Evolutionary conservation across 1,140 invertebrate genomes (phyloP).

Genomic region (Euwallacea similis): DNA sequence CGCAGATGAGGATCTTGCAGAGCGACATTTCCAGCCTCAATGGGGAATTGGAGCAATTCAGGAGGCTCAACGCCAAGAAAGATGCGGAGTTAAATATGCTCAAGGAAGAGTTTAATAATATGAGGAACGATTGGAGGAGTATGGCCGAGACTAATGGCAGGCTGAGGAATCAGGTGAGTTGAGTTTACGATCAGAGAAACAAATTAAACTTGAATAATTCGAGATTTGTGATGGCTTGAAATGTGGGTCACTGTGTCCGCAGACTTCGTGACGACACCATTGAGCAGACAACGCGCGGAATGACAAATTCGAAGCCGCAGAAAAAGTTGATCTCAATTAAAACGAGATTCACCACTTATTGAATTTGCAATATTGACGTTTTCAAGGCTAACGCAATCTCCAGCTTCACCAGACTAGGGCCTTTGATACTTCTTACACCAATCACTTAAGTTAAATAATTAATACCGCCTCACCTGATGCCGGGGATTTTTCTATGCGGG

Average conservation of each 20-base stretch:
- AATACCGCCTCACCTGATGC: too few species aligned
- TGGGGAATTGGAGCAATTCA: conserved; percentile 46
- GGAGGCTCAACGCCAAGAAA: conserved; percentile 47
- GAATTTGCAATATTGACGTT: too few species aligned
- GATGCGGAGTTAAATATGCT: conserved; percentile 47
- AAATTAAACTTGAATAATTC: conserved; percentile 1
- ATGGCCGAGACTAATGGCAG: conserved; percentile 48
- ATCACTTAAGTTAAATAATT: too few species aligned
- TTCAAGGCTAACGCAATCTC: too few species aligned
- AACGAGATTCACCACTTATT: too few species aligned
- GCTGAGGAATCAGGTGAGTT: conserved; percentile 51
- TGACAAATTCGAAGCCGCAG: neutral
- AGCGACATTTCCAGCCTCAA: conserved; percentile 52
- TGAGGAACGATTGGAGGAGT: conserved; percentile 46
- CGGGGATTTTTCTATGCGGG: too few species aligned
- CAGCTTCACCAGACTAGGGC: too few species aligned
- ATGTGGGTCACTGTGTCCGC: neutral
- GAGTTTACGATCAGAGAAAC: neutral
- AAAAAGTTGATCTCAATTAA: too few species aligned
- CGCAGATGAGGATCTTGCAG: conserved; percentile 47
- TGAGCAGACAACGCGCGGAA: neutral
- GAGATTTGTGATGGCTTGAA: neutral
- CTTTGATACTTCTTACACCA: too few species aligned
- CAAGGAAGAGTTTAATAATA: conserved; percentile 47
- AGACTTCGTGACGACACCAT: conserved; percentile 13